A percentile compares a stretch with the other conserved stretches of the same genome.
These are phyloP conservation scores for Phrynocephalus forsythii DNA, from an alignment of 2,797 vertebrate species.

Conservation along the genomic window DNA sequence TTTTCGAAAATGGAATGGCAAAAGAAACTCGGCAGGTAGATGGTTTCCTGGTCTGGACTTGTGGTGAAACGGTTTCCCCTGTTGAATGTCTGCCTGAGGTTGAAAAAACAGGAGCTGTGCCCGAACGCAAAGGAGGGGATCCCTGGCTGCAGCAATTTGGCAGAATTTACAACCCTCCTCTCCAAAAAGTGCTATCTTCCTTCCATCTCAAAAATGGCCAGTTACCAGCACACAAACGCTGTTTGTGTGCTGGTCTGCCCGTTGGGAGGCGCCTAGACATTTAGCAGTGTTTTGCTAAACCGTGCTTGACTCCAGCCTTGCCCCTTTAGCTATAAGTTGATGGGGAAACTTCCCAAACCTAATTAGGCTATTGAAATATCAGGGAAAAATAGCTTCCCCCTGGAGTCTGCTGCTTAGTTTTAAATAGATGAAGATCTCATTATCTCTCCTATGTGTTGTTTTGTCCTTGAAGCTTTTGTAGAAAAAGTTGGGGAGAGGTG, in stretches of 20 bases:
- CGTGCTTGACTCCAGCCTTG: neutral
- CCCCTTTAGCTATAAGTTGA: slow-evolving; percentile 57
- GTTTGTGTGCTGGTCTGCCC: slow-evolving; percentile 23
- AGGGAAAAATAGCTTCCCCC: slow-evolving; percentile 68
- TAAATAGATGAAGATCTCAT: slow-evolving; percentile 74
- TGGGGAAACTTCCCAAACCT: slow-evolving; percentile 60
- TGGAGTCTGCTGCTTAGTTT: slow-evolving; percentile 64
- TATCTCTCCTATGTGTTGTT: slow-evolving; percentile 50
- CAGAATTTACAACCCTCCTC: neutral
- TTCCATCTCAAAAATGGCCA: slow-evolving; percentile 9
- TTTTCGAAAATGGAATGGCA: neutral
- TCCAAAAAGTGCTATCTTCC: neutral
- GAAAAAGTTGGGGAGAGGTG: slow-evolving; percentile 29
- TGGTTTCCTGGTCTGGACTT: neutral
- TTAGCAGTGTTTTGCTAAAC: slow-evolving; percentile 1
- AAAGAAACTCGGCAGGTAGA: neutral
- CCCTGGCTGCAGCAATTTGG: neutral
- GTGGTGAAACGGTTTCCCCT: neutral
- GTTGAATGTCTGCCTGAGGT: neutral
- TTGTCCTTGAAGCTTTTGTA: slow-evolving; percentile 64
- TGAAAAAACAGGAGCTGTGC: neutral
- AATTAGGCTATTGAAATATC: slow-evolving; percentile 70
- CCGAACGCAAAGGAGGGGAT: neutral
- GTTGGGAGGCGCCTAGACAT: fast-evolving
- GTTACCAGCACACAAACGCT: neutral